phyloP scores from a whole-genome alignment of 1,140 invertebrate genomes.

The Drosophila prosaltans region DNA sequence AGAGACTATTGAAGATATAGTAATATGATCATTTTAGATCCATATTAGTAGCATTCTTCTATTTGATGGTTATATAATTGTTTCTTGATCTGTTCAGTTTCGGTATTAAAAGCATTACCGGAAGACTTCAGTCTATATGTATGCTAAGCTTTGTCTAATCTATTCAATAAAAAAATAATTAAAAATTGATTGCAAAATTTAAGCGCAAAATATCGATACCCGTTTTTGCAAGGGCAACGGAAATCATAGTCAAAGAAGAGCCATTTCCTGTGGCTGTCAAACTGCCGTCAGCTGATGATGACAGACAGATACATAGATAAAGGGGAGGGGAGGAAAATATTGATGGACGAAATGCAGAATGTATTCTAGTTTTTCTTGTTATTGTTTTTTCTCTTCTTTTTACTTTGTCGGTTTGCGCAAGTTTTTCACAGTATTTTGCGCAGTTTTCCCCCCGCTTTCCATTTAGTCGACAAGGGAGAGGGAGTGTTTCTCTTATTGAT shows the following conservation, averaged over 20 bases:
- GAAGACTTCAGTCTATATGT: background rate
- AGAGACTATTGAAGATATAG: too few species aligned
- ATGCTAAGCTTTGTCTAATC: background rate
- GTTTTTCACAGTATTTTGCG: slow-evolving; percentile 60
- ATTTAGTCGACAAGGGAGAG: background rate
- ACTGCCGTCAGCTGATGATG: slow-evolving; percentile 12
- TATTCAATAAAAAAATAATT: background rate
- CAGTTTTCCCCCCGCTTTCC: slow-evolving; percentile 38
- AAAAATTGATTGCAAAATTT: slow-evolving; percentile 1
- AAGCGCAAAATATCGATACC: background rate
- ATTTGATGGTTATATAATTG: too few species aligned
- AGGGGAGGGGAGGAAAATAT: too few species aligned
- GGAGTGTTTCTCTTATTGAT: slow-evolving; percentile 38
- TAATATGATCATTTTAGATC: too few species aligned
- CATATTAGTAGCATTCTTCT: too few species aligned
- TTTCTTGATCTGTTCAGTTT: too few species aligned
- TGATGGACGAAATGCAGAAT: background rate
- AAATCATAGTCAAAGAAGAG: slow-evolving; percentile 3
- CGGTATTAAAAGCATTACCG: too few species aligned
- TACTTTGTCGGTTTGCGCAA: slow-evolving; percentile 57
- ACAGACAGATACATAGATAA: background rate
- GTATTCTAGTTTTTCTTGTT: slow-evolving; percentile 37
- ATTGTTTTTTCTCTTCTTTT: slow-evolving; percentile 5
- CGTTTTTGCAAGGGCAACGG: slow-evolving; percentile 4
- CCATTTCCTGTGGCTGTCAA: slow-evolving; percentile 20